These are phyloP conservation scores for Trichechus manatus DNA, from an alignment of 2,113 vertebrate species.

Conservation along the genomic window DNA sequence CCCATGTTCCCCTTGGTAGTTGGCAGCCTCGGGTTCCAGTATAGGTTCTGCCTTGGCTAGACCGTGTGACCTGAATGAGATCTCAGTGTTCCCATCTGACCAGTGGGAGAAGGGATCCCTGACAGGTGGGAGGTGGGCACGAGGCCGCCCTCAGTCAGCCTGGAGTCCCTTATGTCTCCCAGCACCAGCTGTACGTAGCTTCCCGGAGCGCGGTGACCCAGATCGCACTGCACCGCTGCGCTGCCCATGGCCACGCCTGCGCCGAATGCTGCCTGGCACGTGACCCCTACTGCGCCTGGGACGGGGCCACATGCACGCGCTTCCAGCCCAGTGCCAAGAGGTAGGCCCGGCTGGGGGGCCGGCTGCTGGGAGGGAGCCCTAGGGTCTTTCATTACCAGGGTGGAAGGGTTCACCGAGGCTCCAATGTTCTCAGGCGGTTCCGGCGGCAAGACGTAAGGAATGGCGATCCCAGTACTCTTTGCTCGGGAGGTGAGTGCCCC, in stretches of 20 bases:
- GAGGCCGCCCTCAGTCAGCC: not conserved
- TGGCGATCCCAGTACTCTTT: slow-evolving; percentile 95
- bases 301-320: slow-evolving; percentile 95
- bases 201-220: slow-evolving; percentile 92
- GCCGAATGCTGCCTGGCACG: slow-evolving; percentile 98
- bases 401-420: not conserved
- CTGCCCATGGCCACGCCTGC: slow-evolving; percentile 95
- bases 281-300: slow-evolving; percentile 98
- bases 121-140: not conserved
- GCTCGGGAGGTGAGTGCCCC: slow-evolving; percentile 93
- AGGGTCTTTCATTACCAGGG: not conserved
- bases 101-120: slow-evolving; percentile 5
- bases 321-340: slow-evolving; percentile 96
- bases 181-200: slow-evolving; percentile 97
- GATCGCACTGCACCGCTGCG: slow-evolving; percentile 95
- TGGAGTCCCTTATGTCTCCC: slow-evolving; percentile 58
- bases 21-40: not conserved
- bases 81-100: slow-evolving; percentile 33
- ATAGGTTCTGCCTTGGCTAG: slow-evolving; percentile 37
- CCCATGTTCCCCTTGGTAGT: not conserved
- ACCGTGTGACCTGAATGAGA: not conserved
- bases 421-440: slow-evolving; percentile 90
- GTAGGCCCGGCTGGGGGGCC: slow-evolving; percentile 81
- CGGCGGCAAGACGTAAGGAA: slow-evolving; percentile 97
- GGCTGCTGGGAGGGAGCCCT: not conserved